Conservation (phyloP, 2,888 invertebrate genomes). For the Drosophila diplacantha region DNA sequence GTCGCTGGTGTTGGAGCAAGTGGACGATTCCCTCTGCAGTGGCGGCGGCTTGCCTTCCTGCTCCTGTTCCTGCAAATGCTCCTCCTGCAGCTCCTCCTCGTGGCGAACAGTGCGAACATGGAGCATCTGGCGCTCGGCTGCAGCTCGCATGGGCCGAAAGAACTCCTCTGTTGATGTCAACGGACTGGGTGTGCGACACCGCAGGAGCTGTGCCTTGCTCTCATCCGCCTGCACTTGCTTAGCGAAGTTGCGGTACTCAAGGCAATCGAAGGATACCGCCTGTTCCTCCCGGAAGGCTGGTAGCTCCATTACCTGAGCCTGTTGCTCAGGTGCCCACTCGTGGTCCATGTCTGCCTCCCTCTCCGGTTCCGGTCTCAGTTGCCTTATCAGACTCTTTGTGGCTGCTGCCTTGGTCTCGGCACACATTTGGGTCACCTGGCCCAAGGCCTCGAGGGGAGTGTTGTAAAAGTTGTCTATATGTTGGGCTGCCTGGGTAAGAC, state of each 20-base stretch:
- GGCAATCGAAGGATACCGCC: conserved; percentile 29
- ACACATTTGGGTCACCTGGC: conserved; percentile 52
- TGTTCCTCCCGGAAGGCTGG: conserved; percentile 1
- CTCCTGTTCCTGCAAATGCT: conserved; percentile 44
- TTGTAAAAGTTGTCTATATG: conserved; percentile 74
- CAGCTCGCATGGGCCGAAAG: conserved; percentile 64
- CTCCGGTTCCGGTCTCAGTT: conserved; percentile 46
- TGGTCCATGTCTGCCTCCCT: conserved; percentile 52
- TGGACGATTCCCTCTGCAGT: conserved; percentile 64
- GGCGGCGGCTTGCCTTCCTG: conserved; percentile 46
- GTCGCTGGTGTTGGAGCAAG: conserved; percentile 74
- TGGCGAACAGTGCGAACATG: conserved; percentile 68
- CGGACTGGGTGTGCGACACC: conserved; percentile 67
- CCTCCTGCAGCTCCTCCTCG: conserved; percentile 59
- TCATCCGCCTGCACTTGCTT: conserved; percentile 58
- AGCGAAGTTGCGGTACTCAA: conserved; percentile 44
- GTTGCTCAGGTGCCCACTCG: conserved; percentile 41
- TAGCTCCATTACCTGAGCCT: conserved; percentile 7
- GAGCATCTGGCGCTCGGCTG: conserved; percentile 68
- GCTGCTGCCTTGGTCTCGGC: conserved; percentile 52
- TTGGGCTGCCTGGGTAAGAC: conserved; percentile 65
- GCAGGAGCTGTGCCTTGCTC: conserved; percentile 45
- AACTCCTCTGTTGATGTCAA: conserved; percentile 63
- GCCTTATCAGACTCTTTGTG: conserved; percentile 42
- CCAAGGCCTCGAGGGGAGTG: conserved; percentile 71